Base-by-base conservation (phyloP, 37 sponge, comb jelly and placozoan species). In the Spongilla lacustris region DNA sequence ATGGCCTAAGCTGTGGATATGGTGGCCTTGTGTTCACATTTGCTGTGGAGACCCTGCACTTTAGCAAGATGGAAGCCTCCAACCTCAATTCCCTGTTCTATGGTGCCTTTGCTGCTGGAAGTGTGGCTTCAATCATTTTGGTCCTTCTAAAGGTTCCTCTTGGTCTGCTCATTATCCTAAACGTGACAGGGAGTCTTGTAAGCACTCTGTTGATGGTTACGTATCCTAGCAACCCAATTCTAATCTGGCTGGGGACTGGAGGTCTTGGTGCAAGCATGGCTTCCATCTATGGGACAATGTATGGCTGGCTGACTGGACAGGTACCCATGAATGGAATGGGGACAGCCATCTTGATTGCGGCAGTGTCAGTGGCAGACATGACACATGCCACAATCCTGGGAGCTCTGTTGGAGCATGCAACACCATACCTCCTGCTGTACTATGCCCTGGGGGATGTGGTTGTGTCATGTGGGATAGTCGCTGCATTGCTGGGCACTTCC, bases 21-120 rank as follows among this genome's bases (percentile, higher is more conserved):
- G 93, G 93, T 17, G 82, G 50, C 32, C 77, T 83, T 50, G 76
- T 92, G 35, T 88, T 88, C 76, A 81, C 89, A 11, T 92, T 75
- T 4, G 81, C 85, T 33, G 93, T 92, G 38, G 81, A 84, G 14
- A 46, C 46, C 4, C 83, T 92, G 23, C 36, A 36, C 50, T 85
- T 92, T 76, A 32, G 69, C 67, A 88, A 87, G 50, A 24, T 68
- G 46, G 33, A 50, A 23, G 93, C 89, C 33, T 78, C 93, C 35
- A 8, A 81, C 2, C 27, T 92, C 14, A 76, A 78, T 27, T 68
- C 89, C n/a, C 33, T 88, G 0, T 92, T 86, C 68, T 92, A 89
- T 86, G 93, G 93, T 0, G 34, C 89, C 27, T 92, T 92, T 85
- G 73, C 89, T 2, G 83, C 89, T 27, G 34, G n/a, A 1, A 23